Evolutionary conservation across 2,113 vertebrate species (phyloP).

Genomic region (Synchiropus splendidus): DNA sequence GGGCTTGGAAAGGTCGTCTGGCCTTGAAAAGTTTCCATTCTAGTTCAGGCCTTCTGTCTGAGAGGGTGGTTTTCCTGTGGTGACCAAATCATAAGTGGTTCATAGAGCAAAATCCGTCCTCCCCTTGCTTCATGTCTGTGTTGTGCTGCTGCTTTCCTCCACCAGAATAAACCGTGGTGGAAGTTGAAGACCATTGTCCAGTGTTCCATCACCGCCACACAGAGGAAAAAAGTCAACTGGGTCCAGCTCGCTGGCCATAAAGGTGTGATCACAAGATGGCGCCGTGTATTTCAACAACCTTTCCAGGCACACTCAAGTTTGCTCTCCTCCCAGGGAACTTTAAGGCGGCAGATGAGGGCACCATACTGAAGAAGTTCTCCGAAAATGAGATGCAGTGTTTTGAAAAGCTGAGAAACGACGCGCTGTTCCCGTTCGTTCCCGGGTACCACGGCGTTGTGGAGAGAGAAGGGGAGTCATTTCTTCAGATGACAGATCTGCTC

Average conservation of each 20-base stretch:
- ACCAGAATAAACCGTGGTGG: slow-evolving; percentile 82
- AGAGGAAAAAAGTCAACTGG: slow-evolving; percentile 85
- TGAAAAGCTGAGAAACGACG: slow-evolving; percentile 74
- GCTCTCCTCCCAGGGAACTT: slow-evolving; percentile 75
- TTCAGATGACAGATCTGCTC: slow-evolving; percentile 88
- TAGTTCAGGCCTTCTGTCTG: too few relatives aligned
- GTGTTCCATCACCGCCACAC: slow-evolving; percentile 80
- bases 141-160: neutral
- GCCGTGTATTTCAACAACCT: too few relatives aligned
- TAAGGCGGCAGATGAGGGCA: slow-evolving; percentile 86
- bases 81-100: too few relatives aligned
- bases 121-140: too few relatives aligned
- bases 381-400: slow-evolving; percentile 89
- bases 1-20: too few relatives aligned
- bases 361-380: slow-evolving; percentile 87
- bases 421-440: slow-evolving; percentile 75
- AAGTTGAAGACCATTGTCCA: slow-evolving; percentile 91
- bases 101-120: too few relatives aligned
- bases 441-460: slow-evolving; percentile 83
- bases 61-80: too few relatives aligned
- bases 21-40: too few relatives aligned
- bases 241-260: slow-evolving; percentile 94
- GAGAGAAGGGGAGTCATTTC: slow-evolving; percentile 83
- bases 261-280: too few relatives aligned
- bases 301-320: too few relatives aligned